Evolutionary conservation across 2,797 vertebrate genomes (phyloP).

Genomic region (Odontamblyopus rebecca): DNA sequence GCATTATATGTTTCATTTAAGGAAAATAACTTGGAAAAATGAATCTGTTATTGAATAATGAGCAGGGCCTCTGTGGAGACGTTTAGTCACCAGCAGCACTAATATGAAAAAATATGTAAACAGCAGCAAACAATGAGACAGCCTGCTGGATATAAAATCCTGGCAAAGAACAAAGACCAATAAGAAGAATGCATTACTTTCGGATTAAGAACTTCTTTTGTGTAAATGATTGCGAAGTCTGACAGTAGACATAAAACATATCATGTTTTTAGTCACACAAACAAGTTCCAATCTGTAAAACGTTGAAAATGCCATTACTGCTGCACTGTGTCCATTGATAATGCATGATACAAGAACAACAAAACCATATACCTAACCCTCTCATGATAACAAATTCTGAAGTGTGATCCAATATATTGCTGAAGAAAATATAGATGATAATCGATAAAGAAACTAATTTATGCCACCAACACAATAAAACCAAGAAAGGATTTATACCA

Average conservation of each 20-base stretch:
- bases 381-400: too few species aligned
- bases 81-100: not conserved
- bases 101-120: conserved; percentile 2
- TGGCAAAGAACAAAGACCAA: not conserved
- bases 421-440: too few species aligned
- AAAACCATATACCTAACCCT: not conserved
- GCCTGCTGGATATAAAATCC: not conserved
- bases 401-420: too few species aligned
- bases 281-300: not conserved
- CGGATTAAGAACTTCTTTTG: not conserved
- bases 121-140: not conserved
- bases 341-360: not conserved
- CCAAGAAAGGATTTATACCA: too few species aligned
- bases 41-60: not conserved
- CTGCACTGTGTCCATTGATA: not conserved
- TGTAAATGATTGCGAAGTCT: not conserved
- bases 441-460: too few species aligned
- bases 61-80: not conserved
- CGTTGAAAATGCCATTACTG: not conserved
- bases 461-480: too few species aligned
- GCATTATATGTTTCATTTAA: not conserved
- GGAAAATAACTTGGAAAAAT: not conserved
- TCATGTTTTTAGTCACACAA: not conserved
- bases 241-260: not conserved
- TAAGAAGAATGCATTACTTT: not conserved